Percentiles rank a stretch among this genome's conserved stretches.
Conservation (phyloP, 2,888 invertebrate species). For the Nymphalis polychloros region DNA sequence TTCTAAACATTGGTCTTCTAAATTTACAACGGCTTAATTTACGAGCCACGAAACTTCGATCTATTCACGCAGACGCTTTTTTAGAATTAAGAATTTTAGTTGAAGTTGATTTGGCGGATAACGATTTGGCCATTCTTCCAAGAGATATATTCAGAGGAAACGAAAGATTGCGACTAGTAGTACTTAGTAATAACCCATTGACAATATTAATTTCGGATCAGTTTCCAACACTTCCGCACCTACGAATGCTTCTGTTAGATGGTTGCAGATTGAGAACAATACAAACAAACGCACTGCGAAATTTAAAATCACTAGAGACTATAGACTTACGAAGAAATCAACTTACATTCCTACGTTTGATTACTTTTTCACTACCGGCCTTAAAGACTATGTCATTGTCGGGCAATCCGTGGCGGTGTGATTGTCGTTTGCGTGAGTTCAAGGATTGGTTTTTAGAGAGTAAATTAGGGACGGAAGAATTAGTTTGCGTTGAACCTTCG, state of each 20-base stretch:
- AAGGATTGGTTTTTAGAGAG: constrained; percentile 91
- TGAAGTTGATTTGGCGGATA: constrained; percentile 93
- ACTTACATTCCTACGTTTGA: constrained; percentile 84
- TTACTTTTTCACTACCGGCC: constrained; percentile 85
- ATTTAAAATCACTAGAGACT: constrained; percentile 87
- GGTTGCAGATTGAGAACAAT: constrained; percentile 89
- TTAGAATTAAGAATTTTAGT: constrained; percentile 91
- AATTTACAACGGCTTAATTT: constrained; percentile 93
- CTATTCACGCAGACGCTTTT: constrained; percentile 92
- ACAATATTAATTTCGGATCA: constrained; percentile 87
- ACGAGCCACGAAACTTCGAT: constrained; percentile 87
- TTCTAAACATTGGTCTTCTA: constrained; percentile 88
- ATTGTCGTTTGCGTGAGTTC: constrained; percentile 91
- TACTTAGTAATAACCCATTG: constrained; percentile 91
- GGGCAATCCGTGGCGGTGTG: constrained; percentile 95
- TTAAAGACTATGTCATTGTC: constrained; percentile 91
- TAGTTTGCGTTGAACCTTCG: constrained; percentile 87
- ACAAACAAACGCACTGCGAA: constrained; percentile 88
- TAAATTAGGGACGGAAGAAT: constrained; percentile 88
- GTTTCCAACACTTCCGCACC: constrained; percentile 90
- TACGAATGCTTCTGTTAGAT: constrained; percentile 90
- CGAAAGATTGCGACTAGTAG: constrained; percentile 88
- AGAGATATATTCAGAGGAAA: constrained; percentile 92
- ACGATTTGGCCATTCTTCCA: constrained; percentile 87
- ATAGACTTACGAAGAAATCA: constrained; percentile 91